Evolutionary conservation across 2,888 invertebrate genomes (phyloP), one percentile per base, ranked within the genome.

Genomic region (Bellardia bayeri): DNA sequence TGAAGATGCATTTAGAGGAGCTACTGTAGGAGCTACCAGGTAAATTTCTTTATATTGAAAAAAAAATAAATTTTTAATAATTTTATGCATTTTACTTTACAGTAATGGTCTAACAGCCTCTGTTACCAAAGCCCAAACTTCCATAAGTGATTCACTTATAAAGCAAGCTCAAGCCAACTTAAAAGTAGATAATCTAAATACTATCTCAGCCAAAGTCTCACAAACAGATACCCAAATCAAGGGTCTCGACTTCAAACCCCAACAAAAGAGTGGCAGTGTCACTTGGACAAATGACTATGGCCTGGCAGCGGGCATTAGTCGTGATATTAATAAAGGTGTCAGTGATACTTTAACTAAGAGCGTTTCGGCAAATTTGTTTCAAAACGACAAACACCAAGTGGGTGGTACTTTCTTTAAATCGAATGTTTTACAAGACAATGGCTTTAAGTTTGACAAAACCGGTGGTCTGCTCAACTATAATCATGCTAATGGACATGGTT

Each of bases 261-360:
- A 82, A 51, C 51, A 51, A 11, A 69, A 51, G 0, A 69, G 69
- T 33, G 63, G 75, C 3, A 76, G 51, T n/a, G 33, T 82, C 14
- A 40, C 51, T 2, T 82, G 76, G 76, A n/a, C 49, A 37, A 76
- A 69, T 42, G 68, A 49, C 30, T 30, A 30, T 11, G 82, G 82
- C 16, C 5, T 74, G 14, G 66, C 58, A 14, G 82, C 61, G 0
- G 42, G 76, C 1, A 8, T 76, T 9, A 69, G 69, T 23, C 82
- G 82, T 63, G 82, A 82, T 3, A 63, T 76, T 49, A 64, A 76
- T 23, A 75, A 54, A n/a, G 82, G 82, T 11, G 61, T 76, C 30
- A 82, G 76, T 71, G 76, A 82, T 8, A 82, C 72, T 30, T 69
- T 76, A n/a, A 63, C 76, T 11, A 76, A 76, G 69, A 69, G 76